Base-by-base conservation (phyloP, 1,140 invertebrate genomes). In the Macrocentrus cingulum region DNA sequence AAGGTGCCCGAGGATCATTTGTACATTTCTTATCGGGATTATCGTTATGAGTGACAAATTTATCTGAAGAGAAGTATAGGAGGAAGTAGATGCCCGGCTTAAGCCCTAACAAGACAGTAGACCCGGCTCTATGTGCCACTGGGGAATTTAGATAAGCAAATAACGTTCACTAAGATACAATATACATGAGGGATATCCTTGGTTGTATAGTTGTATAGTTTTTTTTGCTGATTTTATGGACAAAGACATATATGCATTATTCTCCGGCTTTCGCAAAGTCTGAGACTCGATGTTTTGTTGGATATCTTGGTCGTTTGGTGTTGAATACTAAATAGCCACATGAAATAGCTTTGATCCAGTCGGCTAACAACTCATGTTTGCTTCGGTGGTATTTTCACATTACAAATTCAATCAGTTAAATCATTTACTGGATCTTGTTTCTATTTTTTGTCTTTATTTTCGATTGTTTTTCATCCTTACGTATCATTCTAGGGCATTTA, bases 261-360 rank as follows among this genome's bases (percentile, higher is more conserved):
- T 56, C 54, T 29, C 9, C n/a, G 22, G 11, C 13, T 45, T n/a
- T 48, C 29, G 11, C 29, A 34, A 3, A 34, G 42, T 34, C 19
- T 45, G 32, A 48, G 54, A 29, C 41, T 18, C 16, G 19, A n/a
- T n/a, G 39, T 56, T 34, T 48, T 34, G 19, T 23, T 32, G 9
- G 44, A n/a, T 9, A n/a, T n/a, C n/a, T n/a, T n/a, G 19, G 42
- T 25, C 39, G 16, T n/a, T 7, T 15, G 19, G 42, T 18, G 8
- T 19, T 56, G 42, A 56, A 56, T 56, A 56, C 54, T 11, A 56
- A 56, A 34, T 34, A 11, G 18, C 36, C 9, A 3, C 13, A 50
- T 15, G 15, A 50, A 37, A 50, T 13, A 39, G 7, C 36, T 13
- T 13, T 36, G 25, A 34, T 5, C 34, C 18, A 37, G 22, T 41